Evolutionary conservation across 2,113 vertebrate species (phyloP).

Genomic region (Mastomys coucha): DNA sequence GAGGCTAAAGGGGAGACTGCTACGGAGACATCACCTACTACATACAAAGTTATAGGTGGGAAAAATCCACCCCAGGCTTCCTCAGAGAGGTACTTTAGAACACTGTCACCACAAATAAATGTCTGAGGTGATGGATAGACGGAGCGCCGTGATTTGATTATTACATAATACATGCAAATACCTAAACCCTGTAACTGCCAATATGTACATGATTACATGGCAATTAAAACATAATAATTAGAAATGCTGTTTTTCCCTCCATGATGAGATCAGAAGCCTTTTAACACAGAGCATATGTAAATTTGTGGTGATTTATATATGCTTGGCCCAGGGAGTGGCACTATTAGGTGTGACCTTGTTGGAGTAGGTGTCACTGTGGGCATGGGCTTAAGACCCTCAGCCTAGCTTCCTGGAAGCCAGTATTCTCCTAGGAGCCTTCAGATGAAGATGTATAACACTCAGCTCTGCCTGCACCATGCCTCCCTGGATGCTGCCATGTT

Average conservation of each 20-base stretch:
- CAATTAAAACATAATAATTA: neutral
- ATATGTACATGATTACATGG: neutral
- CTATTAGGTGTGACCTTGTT: too few species aligned
- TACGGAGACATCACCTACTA: neutral
- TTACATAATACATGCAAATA: neutral
- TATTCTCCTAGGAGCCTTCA: too few species aligned
- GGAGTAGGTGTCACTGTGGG: too few species aligned
- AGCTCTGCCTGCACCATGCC: too few species aligned
- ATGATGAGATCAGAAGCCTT: neutral
- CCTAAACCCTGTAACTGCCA: neutral
- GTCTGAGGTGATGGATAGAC: neutral
- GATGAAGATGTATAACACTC: too few species aligned
- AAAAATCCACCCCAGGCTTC: neutral
- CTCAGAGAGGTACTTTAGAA: neutral
- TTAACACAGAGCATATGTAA: neutral
- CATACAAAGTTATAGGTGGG: neutral
- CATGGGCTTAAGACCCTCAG: too few species aligned
- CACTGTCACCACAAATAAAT: neutral
- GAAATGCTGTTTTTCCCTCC: neutral
- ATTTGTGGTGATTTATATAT: too few species aligned
- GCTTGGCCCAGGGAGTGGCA: too few species aligned
- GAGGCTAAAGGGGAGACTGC: accelerated
- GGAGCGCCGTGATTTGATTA: neutral
- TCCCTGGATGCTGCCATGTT: too few species aligned
- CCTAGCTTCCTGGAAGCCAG: too few species aligned